A percentile compares a stretch with the other conserved stretches of the same genome.
phyloP scores from a whole-genome alignment of 2,113 vertebrate species.

The Carollia perspicillata region DNA sequence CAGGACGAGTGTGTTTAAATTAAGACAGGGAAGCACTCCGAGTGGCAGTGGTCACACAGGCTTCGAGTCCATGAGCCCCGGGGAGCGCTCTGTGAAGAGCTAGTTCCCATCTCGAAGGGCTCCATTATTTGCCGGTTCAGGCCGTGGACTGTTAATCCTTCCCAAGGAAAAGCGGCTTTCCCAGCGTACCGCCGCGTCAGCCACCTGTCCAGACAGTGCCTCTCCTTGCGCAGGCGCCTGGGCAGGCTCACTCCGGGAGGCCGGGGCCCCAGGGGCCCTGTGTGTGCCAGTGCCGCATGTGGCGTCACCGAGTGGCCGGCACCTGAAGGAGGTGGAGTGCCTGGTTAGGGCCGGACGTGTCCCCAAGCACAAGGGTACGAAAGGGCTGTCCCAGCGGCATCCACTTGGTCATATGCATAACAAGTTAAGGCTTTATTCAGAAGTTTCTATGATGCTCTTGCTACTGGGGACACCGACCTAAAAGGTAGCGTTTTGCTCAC shows the following conservation, averaged over 20 bases:
- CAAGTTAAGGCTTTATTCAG: not conserved
- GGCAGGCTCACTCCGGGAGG: not conserved
- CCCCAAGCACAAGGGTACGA: not conserved
- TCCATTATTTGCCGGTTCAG: not conserved
- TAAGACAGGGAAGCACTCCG: not conserved
- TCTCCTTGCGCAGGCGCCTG: fast-evolving
- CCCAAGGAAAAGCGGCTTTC: not conserved
- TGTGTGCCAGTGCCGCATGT: fast-evolving
- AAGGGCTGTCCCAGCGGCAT: not conserved
- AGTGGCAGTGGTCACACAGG: not conserved
- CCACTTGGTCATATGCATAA: not conserved
- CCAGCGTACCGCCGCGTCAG: not conserved
- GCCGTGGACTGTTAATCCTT: not conserved
- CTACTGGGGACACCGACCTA: not conserved
- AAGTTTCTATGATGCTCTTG: not conserved
- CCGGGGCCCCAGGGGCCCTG: not conserved
- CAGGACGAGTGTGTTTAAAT: not conserved
- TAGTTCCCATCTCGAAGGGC: not conserved
- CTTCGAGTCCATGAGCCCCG: not conserved
- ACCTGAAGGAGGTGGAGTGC: not conserved
- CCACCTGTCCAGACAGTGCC: not conserved
- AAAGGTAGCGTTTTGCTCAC: not conserved
- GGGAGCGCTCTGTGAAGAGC: not conserved
- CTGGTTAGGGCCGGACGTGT: not conserved
- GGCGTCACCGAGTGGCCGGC: fast-evolving